These are phyloP conservation scores for Yasuhikotakia modesta DNA, from an alignment of 2,797 vertebrate genomes.

Conservation along the genomic window DNA sequence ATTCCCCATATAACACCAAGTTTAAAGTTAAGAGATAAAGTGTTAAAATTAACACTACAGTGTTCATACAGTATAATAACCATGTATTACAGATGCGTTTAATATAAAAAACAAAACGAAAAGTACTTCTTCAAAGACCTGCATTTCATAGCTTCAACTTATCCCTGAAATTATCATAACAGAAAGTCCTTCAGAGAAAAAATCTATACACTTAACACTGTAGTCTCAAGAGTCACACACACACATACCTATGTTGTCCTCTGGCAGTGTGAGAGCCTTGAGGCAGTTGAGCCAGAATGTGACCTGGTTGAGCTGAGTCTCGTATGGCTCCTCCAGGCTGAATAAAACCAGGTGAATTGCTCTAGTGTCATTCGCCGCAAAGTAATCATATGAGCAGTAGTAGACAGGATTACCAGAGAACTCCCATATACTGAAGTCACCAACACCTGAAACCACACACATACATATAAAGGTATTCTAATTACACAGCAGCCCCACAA, in stretches of 20 bases:
- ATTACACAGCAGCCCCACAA: too few relatives aligned
- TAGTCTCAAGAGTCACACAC: neutral
- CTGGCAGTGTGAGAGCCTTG: slow-evolving; percentile 87
- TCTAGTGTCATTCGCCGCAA: slow-evolving; percentile 89
- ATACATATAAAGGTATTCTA: neutral
- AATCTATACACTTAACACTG: slow-evolving; percentile 15
- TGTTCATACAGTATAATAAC: neutral
- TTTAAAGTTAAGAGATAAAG: neutral
- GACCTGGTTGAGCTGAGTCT: slow-evolving; percentile 94
- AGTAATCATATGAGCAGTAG: slow-evolving; percentile 95
- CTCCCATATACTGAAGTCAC: slow-evolving; percentile 96
- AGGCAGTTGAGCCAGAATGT: slow-evolving; percentile 97
- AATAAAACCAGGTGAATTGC: slow-evolving; percentile 91
- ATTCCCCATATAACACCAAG: neutral
- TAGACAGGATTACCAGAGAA: slow-evolving; percentile 97
- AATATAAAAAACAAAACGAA: neutral
- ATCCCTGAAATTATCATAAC: slow-evolving; percentile 28
- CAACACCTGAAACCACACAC: slow-evolving; percentile 80
- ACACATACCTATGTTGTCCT: slow-evolving; percentile 86
- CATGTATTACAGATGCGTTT: neutral
- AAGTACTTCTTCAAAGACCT: neutral
- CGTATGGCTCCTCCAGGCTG: slow-evolving; percentile 94
- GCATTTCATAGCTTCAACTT: neutral
- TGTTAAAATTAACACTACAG: neutral
- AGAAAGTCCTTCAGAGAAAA: neutral